Conservation (phyloP, 1,140 invertebrate genomes). For the Platorchestia sp. region DNA sequence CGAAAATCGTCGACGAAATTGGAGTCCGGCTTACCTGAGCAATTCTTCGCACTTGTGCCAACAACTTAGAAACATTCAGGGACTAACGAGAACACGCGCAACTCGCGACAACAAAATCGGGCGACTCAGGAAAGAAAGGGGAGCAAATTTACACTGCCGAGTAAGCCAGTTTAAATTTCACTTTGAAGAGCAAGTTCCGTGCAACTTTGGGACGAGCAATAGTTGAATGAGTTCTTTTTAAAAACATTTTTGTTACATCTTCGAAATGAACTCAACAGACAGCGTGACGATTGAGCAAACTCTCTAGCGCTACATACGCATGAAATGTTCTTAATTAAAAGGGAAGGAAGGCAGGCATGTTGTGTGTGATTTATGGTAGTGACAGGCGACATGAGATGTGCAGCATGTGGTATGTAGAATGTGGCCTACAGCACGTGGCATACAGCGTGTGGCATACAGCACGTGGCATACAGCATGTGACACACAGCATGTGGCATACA, state of each 20-base stretch:
- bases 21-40: slow-evolving; percentile 3
- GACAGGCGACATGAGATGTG: too few species aligned
- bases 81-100: neutral
- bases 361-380: too few species aligned
- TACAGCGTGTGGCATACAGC: too few species aligned
- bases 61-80: neutral
- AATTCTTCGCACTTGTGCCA: neutral
- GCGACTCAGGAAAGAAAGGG: neutral
- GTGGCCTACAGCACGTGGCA: too few species aligned
- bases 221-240: neutral
- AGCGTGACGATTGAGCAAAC: neutral
- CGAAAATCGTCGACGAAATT: slow-evolving; percentile 7
- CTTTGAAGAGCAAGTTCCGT: neutral
- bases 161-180: slow-evolving; percentile 1
- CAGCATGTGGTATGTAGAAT: too few species aligned
- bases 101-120: neutral
- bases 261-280: neutral
- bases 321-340: neutral
- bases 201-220: neutral
- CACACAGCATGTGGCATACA: too few species aligned
- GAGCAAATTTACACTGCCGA: neutral
- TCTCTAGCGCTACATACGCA: neutral
- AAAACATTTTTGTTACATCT: neutral
- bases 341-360: too few species aligned
- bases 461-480: too few species aligned